Conservation (phyloP, 2,113 vertebrate species). For the Paramisgurnus dabryanus region DNA sequence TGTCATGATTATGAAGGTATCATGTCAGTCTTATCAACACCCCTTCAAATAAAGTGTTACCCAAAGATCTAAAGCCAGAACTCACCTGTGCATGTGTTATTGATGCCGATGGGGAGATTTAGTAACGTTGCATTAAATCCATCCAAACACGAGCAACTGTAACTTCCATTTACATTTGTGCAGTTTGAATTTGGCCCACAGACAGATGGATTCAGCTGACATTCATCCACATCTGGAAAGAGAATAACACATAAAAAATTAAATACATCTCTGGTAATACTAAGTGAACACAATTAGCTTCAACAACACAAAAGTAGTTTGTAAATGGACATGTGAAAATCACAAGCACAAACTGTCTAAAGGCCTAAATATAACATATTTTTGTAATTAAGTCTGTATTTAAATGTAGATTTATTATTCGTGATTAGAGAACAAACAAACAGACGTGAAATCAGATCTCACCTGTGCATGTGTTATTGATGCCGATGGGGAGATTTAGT, state of each 20-base stretch:
- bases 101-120: not conserved
- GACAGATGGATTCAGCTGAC: not conserved
- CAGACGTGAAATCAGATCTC: not conserved
- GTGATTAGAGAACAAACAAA: too few relatives aligned
- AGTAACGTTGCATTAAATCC: not conserved
- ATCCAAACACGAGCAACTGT: slow-evolving; percentile 17
- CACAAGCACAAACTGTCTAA: too few relatives aligned
- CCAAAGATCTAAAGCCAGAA: too few relatives aligned
- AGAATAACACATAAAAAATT: too few relatives aligned
- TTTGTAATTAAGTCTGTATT: too few relatives aligned
- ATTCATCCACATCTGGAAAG: slow-evolving; percentile 21
- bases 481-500: not conserved
- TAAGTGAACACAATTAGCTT: too few relatives aligned
- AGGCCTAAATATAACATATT: too few relatives aligned
- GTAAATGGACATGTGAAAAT: too few relatives aligned
- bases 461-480: slow-evolving; percentile 20
- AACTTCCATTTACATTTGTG: not conserved
- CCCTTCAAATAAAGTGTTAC: not conserved
- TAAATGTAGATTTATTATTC: too few relatives aligned
- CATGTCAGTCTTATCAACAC: too few relatives aligned
- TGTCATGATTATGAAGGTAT: too few relatives aligned
- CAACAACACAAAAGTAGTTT: too few relatives aligned
- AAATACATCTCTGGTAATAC: not conserved
- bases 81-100: not conserved
- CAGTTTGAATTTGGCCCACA: slow-evolving; percentile 18